Percentiles rank a stretch among this genome's conserved stretches.
These are phyloP conservation scores for Brachypodius melanocephalos DNA, from an alignment of 2,113 vertebrate genomes.

Conservation along the genomic window DNA sequence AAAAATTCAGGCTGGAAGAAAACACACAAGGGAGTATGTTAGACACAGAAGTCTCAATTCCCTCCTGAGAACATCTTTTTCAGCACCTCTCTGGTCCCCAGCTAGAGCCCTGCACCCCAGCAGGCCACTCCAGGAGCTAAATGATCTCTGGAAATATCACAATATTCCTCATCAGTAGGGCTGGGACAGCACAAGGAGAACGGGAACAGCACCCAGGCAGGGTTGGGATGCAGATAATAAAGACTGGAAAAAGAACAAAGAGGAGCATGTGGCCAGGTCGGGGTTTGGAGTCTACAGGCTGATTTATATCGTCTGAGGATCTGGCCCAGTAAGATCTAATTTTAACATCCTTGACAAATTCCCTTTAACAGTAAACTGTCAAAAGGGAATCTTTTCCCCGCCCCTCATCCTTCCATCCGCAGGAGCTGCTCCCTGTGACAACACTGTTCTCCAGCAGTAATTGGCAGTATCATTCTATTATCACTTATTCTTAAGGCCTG, in stretches of 20 bases:
- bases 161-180: background rate
- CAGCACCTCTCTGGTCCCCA: background rate
- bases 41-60: background rate
- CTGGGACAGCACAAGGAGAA: background rate
- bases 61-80: background rate
- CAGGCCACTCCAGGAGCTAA: background rate
- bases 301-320: conserved; percentile 47
- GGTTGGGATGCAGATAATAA: background rate
- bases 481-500: conserved; percentile 36
- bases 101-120: background rate
- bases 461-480: conserved; percentile 54
- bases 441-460: conserved; percentile 38
- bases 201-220: background rate
- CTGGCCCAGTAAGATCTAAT: conserved; percentile 31
- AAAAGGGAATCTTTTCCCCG: background rate
- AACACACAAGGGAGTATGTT: accelerated
- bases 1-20: background rate
- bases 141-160: background rate
- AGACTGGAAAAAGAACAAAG: conserved; percentile 31
- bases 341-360: conserved; percentile 55
- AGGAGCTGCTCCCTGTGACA: conserved; percentile 25
- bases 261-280: background rate
- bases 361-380: background rate
- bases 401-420: background rate
- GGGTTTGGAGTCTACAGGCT: background rate